Base-by-base conservation (phyloP, 2,888 invertebrate species). In the Blastobasis lacticolella region DNA sequence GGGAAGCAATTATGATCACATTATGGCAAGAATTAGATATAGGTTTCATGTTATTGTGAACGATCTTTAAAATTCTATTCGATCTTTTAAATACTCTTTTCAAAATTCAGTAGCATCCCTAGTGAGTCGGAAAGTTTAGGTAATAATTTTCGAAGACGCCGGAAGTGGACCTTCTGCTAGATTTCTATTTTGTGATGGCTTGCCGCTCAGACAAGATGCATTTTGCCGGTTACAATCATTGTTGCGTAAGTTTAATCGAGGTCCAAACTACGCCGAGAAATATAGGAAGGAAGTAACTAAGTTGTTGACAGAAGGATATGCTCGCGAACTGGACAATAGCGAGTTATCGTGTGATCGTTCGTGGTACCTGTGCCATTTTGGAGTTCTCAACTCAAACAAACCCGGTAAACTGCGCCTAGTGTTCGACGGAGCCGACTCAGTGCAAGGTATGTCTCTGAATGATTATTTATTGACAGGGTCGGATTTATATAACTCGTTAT, bases 311-410 rank as follows among this genome's bases (percentile, higher is more conserved):
- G 8, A 53, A 5, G 57, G 56, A 37, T 61, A 59, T 38, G 61
- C 59, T 23, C 54, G 59, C 10, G 55, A 55, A 51, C 53, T 62
- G 36, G n/a, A 49, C 9, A 51, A 49, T 7, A 49, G 46, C 54
- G 57, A 59, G 53, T 48, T 50, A 42, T 54, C 50, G 9, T 48
- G 51, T 45, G 45, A 52, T 52, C 54, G 50, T 50, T n/a, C 52
- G 10, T 57, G 58, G 58, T 57, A 57, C 42, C 43, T 61, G 1
- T 46, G 58, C 1, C 59, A 59, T 40, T 61, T 60, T 54, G 58
- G 60, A 1, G 59, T 58, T 4, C 52, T 51, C 42, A 58, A 57
- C 41, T 46, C 48, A 4, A 62, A 60, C 10, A 60, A 59, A 48
- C 59, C 57, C 9, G 58, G 51, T 2, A 60, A 60, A 49, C 46